Evolutionary conservation across 1,140 invertebrate species (phyloP).

Genomic region (Daktulosphaira vitifoliae): DNA sequence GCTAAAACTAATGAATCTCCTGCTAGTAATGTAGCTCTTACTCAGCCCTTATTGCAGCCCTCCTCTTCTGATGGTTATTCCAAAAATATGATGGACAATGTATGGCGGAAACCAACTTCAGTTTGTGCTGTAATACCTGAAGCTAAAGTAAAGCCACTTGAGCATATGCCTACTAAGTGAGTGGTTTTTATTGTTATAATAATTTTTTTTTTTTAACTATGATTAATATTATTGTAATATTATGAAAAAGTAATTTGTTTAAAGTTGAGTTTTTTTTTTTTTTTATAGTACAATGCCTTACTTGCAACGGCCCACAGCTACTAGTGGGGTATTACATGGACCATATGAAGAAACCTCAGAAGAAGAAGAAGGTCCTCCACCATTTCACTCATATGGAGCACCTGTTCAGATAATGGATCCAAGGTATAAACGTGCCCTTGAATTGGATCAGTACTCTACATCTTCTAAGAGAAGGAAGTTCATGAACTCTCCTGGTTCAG

Average conservation of each 20-base stretch:
- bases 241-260: too few relatives aligned
- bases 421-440: slow-evolving; percentile 15
- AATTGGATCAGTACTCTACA: slow-evolving; percentile 14
- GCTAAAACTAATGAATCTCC: slow-evolving; percentile 20
- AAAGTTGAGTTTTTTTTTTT: too few relatives aligned
- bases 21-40: slow-evolving; percentile 39
- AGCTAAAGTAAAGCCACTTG: slow-evolving; percentile 19
- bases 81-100: slow-evolving; percentile 31
- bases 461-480: slow-evolving; percentile 7
- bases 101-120: slow-evolving; percentile 21
- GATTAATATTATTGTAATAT: too few relatives aligned
- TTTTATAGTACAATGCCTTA: slow-evolving; percentile 15
- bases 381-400: background rate
- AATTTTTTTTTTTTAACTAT: too few relatives aligned
- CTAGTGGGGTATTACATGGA: background rate
- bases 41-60: slow-evolving; percentile 43
- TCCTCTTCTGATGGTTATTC: slow-evolving; percentile 38
- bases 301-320: background rate
- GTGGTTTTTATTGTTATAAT: background rate
- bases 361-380: slow-evolving; percentile 11
- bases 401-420: slow-evolving; percentile 22
- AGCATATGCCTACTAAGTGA: background rate
- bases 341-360: slow-evolving; percentile 20
- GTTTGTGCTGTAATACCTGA: slow-evolving; percentile 22
- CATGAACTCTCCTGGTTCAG: background rate